Conservation (phyloP, 2,113 vertebrate genomes). For the Sialia sialis region DNA sequence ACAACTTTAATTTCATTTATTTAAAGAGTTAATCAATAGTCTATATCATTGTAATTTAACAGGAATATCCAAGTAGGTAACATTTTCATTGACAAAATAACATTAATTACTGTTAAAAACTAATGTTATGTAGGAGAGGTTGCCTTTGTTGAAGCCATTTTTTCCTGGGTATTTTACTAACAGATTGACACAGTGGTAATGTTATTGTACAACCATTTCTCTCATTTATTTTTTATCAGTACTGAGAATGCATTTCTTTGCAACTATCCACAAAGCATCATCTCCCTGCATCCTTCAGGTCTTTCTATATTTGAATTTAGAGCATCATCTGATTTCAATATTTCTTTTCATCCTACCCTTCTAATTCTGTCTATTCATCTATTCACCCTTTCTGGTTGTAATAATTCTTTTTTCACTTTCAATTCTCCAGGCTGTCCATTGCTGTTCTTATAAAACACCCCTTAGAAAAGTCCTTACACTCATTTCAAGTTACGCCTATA, state of each 20-base stretch:
- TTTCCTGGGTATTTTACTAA: not conserved
- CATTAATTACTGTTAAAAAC: not conserved
- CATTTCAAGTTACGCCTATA: not conserved
- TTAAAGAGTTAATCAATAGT: not conserved
- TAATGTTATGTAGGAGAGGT: fast-evolving
- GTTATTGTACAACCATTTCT: not conserved
- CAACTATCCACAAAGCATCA: fast-evolving
- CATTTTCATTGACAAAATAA: not conserved
- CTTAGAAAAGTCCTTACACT: not conserved
- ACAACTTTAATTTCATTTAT: not conserved
- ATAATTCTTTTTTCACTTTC: not conserved
- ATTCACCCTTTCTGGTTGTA: not conserved
- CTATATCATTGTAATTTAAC: not conserved
- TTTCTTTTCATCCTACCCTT: not conserved
- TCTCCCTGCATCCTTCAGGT: not conserved
- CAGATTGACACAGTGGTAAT: not conserved
- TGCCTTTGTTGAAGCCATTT: not conserved
- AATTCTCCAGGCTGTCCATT: not conserved
- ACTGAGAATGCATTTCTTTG: not conserved
- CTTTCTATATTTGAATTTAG: not conserved
- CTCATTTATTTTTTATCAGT: not conserved
- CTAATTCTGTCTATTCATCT: not conserved
- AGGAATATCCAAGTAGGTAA: not conserved
- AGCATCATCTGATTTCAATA: not conserved
- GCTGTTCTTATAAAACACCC: not conserved